Base-by-base conservation (phyloP, 2,888 invertebrate genomes). In the Marronus borbonicus region DNA sequence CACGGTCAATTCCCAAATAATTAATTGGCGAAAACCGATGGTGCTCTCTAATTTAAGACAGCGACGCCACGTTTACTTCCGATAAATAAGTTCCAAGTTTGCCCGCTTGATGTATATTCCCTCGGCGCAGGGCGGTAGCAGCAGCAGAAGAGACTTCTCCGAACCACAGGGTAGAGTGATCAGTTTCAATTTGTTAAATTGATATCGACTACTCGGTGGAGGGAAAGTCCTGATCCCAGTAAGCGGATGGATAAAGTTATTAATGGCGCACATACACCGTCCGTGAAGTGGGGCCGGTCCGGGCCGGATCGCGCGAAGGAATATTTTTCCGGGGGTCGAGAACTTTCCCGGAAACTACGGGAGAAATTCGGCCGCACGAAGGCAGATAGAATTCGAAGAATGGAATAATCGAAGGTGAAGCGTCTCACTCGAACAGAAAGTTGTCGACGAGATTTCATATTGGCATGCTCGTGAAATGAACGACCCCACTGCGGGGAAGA, bases 181-280 rank as follows among this genome's bases (percentile, higher is more conserved):
- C 83, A 80, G 81, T 83, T 83, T 83, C 82, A 81, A 83, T 83
- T 83, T 83, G 83, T 79, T 80, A 83, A 83, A 83, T 83, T 83
- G 83, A 83, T 83, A 83, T 83, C 81, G 83, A 82, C 83, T 82
- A 82, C 80, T 81, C 79, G 75, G 78, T 7, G 60, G 39, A 14
- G 17, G 44, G 52, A 58, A 36, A 17, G 24, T 39, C 39, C 58
- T 24, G 58, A 44, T 39, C 60, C 10, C 3, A 1, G 20, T 20
- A 20, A 20, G 60, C 24, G 72, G 62, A 28, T 20, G 60, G 62
- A 74, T 74, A 60, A 60, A 60, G 72, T 74, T 74, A 74, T 74
- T 74, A 74, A 74, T 74, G 72, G 62, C 31, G 31, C 72, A 74
- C 60, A 74, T 52, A 50, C 50, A 52, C 50, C 68, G 68, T 50